These are phyloP conservation scores for Coryphaenoides rupestris DNA, from an alignment of 2,113 vertebrate species.

Conservation along the genomic window DNA sequence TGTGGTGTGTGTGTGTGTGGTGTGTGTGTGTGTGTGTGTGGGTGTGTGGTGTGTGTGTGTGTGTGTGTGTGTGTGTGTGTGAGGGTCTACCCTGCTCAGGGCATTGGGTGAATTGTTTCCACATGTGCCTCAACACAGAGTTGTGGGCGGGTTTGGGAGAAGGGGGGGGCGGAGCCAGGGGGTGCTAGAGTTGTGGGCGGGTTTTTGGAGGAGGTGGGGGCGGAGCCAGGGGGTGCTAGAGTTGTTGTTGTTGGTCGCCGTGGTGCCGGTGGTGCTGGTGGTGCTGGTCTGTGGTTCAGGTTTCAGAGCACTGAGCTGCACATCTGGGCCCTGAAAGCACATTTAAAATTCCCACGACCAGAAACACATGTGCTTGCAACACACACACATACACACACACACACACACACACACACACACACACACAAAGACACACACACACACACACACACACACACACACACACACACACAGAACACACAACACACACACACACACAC, in stretches of 20 bases:
- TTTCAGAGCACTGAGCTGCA: conserved; percentile 71
- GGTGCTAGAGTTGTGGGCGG: conserved; percentile 57
- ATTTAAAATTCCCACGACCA: conserved; percentile 76
- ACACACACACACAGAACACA: no score
- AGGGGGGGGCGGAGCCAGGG: conserved; percentile 64
- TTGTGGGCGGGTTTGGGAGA: conserved; percentile 76
- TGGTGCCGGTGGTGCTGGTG: background rate
- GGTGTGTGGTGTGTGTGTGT: conserved; percentile 27
- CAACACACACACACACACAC: conserved; percentile 4
- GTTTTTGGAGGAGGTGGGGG: conserved; percentile 74
- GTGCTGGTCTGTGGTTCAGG: conserved; percentile 53
- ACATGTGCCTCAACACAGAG: conserved; percentile 78
- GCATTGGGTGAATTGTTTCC: conserved; percentile 80
- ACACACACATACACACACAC: conserved; percentile 5
- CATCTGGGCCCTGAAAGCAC: conserved; percentile 68
- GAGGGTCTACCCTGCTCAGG: conserved; percentile 73
- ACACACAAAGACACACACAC: conserved; percentile 28
- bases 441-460: conserved; percentile 8
- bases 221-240: conserved; percentile 54
- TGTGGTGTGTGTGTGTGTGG: conserved; percentile 9
- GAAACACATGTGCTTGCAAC: conserved; percentile 15
- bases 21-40: conserved; percentile 9
- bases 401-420: conserved; percentile 6
- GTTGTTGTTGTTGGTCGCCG: conserved; percentile 50
- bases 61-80: conserved; percentile 36